A percentile compares a stretch with the other conserved stretches of the same genome.
Conservation (phyloP, 2,113 vertebrate genomes). For the Phrynosoma blainvillii region DNA sequence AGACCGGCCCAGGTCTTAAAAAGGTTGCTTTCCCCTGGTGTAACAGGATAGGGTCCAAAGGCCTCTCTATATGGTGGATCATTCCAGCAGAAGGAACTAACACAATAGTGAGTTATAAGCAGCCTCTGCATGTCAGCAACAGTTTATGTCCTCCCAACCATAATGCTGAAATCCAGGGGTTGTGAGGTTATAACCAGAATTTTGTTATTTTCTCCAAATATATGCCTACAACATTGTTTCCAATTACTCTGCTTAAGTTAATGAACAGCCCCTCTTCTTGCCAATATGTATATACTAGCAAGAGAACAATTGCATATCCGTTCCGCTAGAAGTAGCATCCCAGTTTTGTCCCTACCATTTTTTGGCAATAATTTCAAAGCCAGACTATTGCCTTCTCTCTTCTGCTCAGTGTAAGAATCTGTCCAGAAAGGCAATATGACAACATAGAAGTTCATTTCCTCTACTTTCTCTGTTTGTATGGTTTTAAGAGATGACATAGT, state of each 20-base stretch:
- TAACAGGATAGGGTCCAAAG: not conserved
- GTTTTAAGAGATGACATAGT: conserved; percentile 31
- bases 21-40: too few relatives aligned
- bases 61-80: rapidly evolving
- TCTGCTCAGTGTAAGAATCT: conserved; percentile 29
- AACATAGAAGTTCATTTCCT: conserved; percentile 26
- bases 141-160: not conserved
- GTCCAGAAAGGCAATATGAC: conserved; percentile 6
- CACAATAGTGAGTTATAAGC: not conserved
- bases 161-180: not conserved
- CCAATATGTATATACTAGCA: conserved; percentile 1
- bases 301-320: not conserved
- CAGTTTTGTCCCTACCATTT: not conserved
- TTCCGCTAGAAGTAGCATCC: conserved; percentile 28
- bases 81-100: rapidly evolving
- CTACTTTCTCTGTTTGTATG: conserved; percentile 38
- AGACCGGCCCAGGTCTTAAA: too few relatives aligned
- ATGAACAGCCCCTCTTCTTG: not conserved
- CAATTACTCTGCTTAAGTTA: not conserved
- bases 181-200: not conserved
- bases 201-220: not conserved
- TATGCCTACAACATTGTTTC: not conserved
- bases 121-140: not conserved
- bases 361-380: conserved; percentile 40
- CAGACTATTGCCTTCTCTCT: conserved; percentile 26